Conservation (phyloP, 2,888 invertebrate species). For the Criorhina ranunculi region DNA sequence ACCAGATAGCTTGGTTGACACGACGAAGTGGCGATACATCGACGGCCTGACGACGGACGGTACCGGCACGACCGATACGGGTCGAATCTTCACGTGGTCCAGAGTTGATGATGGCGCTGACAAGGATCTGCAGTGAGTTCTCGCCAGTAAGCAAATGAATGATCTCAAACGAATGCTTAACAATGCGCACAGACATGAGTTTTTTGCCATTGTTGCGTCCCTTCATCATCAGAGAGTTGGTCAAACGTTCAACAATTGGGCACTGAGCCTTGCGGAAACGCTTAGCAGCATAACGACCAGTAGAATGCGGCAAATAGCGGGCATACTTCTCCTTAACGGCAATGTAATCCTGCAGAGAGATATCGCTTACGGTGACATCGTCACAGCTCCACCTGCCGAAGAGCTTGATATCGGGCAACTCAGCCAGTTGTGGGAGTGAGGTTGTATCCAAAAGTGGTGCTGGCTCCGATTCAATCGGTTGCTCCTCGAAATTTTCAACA, state of each 20-base stretch:
- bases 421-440: slow-evolving; percentile 87
- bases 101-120: slow-evolving; percentile 99
- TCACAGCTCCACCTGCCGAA: slow-evolving; percentile 99
- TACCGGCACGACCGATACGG: slow-evolving; percentile 99
- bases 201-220: slow-evolving; percentile 99
- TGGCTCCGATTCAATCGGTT: slow-evolving; percentile 81
- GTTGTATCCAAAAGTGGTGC: slow-evolving; percentile 81
- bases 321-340: slow-evolving; percentile 99
- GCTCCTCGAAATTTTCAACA: slow-evolving; percentile 83
- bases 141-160: slow-evolving; percentile 96
- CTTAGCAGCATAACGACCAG: slow-evolving; percentile 98
- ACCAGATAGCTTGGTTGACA: slow-evolving; percentile 99
- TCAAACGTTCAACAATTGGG: slow-evolving; percentile 99
- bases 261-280: slow-evolving; percentile 99
- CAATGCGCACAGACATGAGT: slow-evolving; percentile 98
- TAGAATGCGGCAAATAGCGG: slow-evolving; percentile 99
- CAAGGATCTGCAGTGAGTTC: slow-evolving; percentile 94
- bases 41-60: slow-evolving; percentile 99
- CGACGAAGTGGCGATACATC: slow-evolving; percentile 99
- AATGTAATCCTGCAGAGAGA: slow-evolving; percentile 98
- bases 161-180: slow-evolving; percentile 99
- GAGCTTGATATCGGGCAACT: slow-evolving; percentile 98
- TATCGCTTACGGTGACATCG: slow-evolving; percentile 98
- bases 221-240: slow-evolving; percentile 99
- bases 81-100: slow-evolving; percentile 99